These are phyloP conservation scores for Bubo bubo DNA, from an alignment of 2,113 vertebrate genomes.

Conservation along the genomic window DNA sequence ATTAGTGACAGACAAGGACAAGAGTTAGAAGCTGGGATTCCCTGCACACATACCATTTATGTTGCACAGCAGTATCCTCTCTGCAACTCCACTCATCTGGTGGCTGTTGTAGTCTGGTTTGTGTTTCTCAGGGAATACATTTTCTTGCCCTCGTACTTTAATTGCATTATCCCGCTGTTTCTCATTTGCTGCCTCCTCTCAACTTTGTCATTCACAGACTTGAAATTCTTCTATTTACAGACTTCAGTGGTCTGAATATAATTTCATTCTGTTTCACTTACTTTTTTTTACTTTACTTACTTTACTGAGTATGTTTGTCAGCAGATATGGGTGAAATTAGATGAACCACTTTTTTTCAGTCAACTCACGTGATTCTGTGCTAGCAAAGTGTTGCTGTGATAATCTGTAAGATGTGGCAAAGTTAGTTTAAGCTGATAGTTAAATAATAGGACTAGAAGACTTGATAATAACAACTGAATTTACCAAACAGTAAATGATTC, in stretches of 20 bases:
- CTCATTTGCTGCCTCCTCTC: neutral
- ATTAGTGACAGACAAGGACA: neutral
- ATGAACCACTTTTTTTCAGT: neutral
- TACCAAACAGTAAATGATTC: neutral
- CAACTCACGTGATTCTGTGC: neutral
- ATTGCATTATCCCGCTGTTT: neutral
- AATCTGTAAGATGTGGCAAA: neutral
- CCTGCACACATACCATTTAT: neutral
- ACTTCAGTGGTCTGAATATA: neutral
- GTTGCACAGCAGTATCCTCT: neutral
- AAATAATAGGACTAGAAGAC: neutral
- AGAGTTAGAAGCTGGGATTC: neutral
- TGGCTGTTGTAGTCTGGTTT: neutral
- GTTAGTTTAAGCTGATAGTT: neutral
- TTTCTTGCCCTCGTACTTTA: neutral
- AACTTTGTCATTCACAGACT: neutral
- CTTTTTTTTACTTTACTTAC: neutral
- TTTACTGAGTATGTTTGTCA: neutral
- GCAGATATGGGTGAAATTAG: neutral
- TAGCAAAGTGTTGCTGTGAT: neutral
- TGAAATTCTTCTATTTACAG: neutral
- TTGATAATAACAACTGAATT: neutral
- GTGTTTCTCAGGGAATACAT: neutral
- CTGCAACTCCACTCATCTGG: neutral
- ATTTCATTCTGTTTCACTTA: neutral